A percentile compares a stretch with the other conserved stretches of the same genome.
Evolutionary conservation across 2,797 vertebrate genomes (phyloP).

Genomic region (Oryzias dopingdopingensis): DNA sequence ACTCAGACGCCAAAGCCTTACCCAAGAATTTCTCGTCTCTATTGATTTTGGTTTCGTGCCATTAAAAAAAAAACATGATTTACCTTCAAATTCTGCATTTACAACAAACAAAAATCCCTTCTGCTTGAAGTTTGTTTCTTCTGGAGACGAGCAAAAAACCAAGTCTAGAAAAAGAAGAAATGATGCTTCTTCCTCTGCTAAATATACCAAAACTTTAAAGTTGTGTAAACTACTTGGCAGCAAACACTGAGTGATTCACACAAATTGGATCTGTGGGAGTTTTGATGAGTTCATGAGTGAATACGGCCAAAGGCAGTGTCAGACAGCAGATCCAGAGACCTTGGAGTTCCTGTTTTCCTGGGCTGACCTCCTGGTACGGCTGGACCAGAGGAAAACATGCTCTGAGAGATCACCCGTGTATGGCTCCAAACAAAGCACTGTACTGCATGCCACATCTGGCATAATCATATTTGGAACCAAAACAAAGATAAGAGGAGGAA

Average conservation of each 20-base stretch:
- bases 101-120: no score
- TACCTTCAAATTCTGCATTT: no score
- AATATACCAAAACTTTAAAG: slow-evolving; percentile 19
- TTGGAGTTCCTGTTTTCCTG: slow-evolving; percentile 48
- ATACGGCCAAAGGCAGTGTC: slow-evolving; percentile 48
- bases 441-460: slow-evolving; percentile 64
- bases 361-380: slow-evolving; percentile 53
- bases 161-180: no score
- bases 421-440: slow-evolving; percentile 54
- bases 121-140: no score
- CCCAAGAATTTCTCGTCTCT: no score
- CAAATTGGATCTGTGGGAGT: slow-evolving; percentile 15
- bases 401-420: slow-evolving; percentile 62
- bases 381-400: slow-evolving; percentile 40
- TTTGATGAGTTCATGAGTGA: slow-evolving; percentile 40
- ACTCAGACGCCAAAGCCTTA: no score
- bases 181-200: neutral
- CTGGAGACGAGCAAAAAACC: no score
- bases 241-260: slow-evolving; percentile 5
- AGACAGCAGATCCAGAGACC: slow-evolving; percentile 42
- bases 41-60: no score
- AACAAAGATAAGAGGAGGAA: slow-evolving; percentile 67
- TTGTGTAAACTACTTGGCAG: neutral
- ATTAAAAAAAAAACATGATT: no score
- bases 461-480: slow-evolving; percentile 68